These are phyloP conservation scores for Chesias legatella DNA, from an alignment of 2,888 invertebrate genomes.

Conservation along the genomic window DNA sequence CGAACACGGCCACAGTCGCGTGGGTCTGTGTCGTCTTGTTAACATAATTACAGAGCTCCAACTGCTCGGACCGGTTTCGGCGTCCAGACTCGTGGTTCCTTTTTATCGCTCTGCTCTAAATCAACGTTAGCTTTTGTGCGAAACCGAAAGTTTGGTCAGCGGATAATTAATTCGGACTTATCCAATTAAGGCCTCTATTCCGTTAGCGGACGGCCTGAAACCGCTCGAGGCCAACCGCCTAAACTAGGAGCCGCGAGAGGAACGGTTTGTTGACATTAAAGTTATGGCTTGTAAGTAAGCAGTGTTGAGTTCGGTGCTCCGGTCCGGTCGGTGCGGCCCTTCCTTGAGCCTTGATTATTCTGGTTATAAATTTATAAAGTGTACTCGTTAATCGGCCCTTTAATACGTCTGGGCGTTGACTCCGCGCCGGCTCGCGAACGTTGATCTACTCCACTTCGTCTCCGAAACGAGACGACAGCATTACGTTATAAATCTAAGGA, in stretches of 20 bases:
- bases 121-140: slow-evolving; percentile 59
- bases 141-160: slow-evolving; percentile 79
- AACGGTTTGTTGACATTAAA: slow-evolving; percentile 57
- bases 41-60: slow-evolving; percentile 68
- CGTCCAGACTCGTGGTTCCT: slow-evolving; percentile 45
- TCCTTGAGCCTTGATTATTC: slow-evolving; percentile 70
- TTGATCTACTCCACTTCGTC: slow-evolving; percentile 48
- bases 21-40: slow-evolving; percentile 55
- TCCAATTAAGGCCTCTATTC: slow-evolving; percentile 43
- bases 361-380: slow-evolving; percentile 75
- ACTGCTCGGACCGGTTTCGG: slow-evolving; percentile 59
- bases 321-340: slow-evolving; percentile 47
- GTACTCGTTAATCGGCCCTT: slow-evolving; percentile 74
- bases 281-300: slow-evolving; percentile 46
- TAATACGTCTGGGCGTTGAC: slow-evolving; percentile 79
- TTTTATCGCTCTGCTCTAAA: slow-evolving; percentile 57
- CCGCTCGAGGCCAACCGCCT: slow-evolving; percentile 16
- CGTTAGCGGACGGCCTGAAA: slow-evolving; percentile 26
- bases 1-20: slow-evolving; percentile 44
- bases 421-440: slow-evolving; percentile 42
- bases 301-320: slow-evolving; percentile 31
- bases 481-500: slow-evolving; percentile 52
- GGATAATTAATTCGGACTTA: slow-evolving; percentile 44
- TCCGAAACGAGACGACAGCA: slow-evolving; percentile 38
- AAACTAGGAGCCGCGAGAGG: slow-evolving; percentile 20